Evolutionary conservation across 2,113 vertebrate genomes (phyloP).

Genomic region (Turdus rufiventris): DNA sequence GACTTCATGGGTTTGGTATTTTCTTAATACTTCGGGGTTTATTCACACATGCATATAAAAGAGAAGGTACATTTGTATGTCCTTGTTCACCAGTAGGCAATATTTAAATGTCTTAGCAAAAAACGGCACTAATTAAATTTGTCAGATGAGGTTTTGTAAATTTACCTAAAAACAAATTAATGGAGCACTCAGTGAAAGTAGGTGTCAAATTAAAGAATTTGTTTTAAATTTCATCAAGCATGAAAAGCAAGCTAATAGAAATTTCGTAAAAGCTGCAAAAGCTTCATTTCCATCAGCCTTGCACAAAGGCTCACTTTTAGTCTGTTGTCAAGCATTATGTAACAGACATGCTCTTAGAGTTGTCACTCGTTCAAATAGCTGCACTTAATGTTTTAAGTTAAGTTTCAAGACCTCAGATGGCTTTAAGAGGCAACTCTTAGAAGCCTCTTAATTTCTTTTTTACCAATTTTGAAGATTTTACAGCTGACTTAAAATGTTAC

Average conservation of each 20-base stretch:
- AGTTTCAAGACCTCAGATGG: conserved; percentile 64
- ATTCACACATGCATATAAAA: conserved; percentile 48
- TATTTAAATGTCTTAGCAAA: conserved; percentile 21
- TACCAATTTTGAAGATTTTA: neutral
- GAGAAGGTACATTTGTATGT: conserved; percentile 26
- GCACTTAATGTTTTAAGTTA: conserved; percentile 41
- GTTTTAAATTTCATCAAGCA: neutral
- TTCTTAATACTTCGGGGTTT: conserved; percentile 31
- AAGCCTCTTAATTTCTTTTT: conserved; percentile 25
- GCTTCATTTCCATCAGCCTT: neutral
- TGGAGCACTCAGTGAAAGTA: neutral
- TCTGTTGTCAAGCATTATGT: neutral
- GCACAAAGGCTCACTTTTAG: neutral
- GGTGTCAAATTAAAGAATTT: neutral
- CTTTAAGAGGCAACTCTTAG: conserved; percentile 33
- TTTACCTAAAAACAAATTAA: conserved; percentile 40
- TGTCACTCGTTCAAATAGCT: neutral
- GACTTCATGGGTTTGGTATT: conserved; percentile 43
- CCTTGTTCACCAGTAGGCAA: neutral
- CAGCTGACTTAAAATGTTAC: neutral
- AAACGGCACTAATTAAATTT: neutral
- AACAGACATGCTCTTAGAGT: neutral
- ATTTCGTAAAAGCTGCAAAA: neutral
- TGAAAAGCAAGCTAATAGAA: neutral
- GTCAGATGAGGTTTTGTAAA: conserved; percentile 63